phyloP scores from a whole-genome alignment of 2,797 vertebrate genomes.

The Steatocranus sp. region DNA sequence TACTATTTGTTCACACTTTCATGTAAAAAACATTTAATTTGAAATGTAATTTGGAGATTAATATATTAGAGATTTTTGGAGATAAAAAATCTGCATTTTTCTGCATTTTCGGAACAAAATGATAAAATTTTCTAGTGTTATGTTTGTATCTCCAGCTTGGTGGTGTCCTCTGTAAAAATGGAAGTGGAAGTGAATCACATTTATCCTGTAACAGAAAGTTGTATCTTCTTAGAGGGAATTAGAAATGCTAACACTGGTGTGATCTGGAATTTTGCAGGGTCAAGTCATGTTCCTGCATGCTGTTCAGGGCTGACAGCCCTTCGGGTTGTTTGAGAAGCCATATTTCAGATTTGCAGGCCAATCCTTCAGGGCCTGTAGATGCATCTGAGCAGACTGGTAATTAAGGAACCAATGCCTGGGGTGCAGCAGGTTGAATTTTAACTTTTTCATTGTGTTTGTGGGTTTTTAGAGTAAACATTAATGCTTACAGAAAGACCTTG shows the following conservation, averaged over 20 bases:
- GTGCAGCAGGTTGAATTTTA: conserved; percentile 14
- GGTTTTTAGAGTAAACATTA: neutral
- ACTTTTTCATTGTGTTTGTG: neutral
- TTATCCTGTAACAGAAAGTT: neutral
- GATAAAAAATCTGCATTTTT: too few relatives aligned
- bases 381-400: conserved; percentile 21
- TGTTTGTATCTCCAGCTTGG: neutral
- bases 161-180: neutral
- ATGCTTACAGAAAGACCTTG: neutral
- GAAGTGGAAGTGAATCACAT: neutral
- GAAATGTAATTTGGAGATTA: neutral
- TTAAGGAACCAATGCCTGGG: conserved; percentile 2
- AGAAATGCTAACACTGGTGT: neutral
- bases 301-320: conserved; percentile 12
- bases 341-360: conserved; percentile 6
- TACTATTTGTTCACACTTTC: neutral
- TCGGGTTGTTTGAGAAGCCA: neutral
- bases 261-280: neutral
- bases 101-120: neutral
- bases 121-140: neutral
- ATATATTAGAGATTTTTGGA: too few relatives aligned
- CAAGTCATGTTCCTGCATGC: conserved; percentile 37
- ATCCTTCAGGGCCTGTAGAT: neutral
- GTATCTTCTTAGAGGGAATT: neutral
- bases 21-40: neutral